Evolutionary conservation across 2,888 invertebrate genomes (phyloP).

Genomic region (Oligia fasciuncula): DNA sequence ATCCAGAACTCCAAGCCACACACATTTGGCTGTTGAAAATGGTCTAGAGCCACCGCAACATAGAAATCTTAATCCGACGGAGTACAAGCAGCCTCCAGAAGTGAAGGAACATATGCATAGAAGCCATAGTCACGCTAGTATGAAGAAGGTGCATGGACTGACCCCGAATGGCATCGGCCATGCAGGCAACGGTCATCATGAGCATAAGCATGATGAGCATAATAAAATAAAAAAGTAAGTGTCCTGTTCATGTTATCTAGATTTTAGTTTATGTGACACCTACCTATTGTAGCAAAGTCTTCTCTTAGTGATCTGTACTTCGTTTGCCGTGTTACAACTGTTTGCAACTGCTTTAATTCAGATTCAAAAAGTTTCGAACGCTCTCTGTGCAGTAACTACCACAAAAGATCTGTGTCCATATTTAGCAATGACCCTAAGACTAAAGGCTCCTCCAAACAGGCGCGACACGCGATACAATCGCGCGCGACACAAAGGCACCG

Average conservation of each 20-base stretch:
- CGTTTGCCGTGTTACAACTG: not conserved
- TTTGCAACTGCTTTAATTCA: not conserved
- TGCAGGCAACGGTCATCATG: conserved; percentile 80
- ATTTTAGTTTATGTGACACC: not conserved
- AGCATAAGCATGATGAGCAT: conserved; percentile 78
- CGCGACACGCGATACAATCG: too few relatives aligned
- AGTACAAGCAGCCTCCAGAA: conserved; percentile 66
- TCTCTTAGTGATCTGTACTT: not conserved
- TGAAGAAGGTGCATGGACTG: conserved; percentile 82
- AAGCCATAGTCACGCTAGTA: conserved; percentile 86
- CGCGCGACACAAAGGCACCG: too few relatives aligned
- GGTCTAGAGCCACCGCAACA: conserved; percentile 74
- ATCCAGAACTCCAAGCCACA: conserved; percentile 80
- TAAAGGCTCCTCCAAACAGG: not conserved
- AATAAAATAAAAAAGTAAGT: conserved; percentile 83
- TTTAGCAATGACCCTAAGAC: not conserved
- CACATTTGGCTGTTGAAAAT: conserved; percentile 84
- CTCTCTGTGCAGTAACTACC: not conserved
- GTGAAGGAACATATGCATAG: conserved; percentile 80
- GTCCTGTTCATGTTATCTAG: not conserved
- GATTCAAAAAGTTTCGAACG: not conserved
- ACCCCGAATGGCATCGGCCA: conserved; percentile 84
- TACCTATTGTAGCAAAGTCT: not conserved
- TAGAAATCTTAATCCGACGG: conserved; percentile 66
- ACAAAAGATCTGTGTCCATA: not conserved